phyloP scores from a whole-genome alignment of 2,113 vertebrate genomes.

The Oxyruncus cristatus region DNA sequence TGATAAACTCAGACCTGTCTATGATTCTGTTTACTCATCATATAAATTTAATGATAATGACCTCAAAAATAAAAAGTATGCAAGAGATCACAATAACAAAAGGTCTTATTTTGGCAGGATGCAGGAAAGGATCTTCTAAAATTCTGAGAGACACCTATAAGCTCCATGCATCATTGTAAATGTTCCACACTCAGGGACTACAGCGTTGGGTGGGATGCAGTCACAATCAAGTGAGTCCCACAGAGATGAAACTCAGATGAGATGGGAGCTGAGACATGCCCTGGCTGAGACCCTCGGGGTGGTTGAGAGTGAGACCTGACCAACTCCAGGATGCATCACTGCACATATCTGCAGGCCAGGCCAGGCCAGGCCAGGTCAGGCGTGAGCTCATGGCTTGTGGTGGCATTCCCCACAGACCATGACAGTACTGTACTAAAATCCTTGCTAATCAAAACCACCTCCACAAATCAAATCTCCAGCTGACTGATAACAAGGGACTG shows the following conservation, averaged over 20 bases:
- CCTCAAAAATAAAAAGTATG: background rate
- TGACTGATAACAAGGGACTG: background rate
- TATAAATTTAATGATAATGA: background rate
- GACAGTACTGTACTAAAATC: background rate
- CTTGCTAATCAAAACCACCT: background rate
- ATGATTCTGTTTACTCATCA: background rate
- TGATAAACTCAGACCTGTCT: background rate
- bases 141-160: background rate
- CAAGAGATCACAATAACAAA: background rate
- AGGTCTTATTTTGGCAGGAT: background rate
- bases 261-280: background rate
- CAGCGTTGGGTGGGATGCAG: background rate
- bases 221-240: background rate
- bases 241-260: background rate
- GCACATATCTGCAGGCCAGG: background rate
- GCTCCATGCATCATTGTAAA: background rate
- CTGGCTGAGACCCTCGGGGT: background rate
- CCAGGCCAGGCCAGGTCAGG: background rate
- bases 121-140: background rate
- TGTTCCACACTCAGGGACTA: background rate
- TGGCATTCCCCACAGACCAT: background rate
- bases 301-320: rapidly evolving
- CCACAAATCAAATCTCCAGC: background rate
- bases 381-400: rapidly evolving
- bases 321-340: background rate